phyloP scores from a whole-genome alignment of 2,113 vertebrate genomes.

The Lepidothrix coronata region DNA sequence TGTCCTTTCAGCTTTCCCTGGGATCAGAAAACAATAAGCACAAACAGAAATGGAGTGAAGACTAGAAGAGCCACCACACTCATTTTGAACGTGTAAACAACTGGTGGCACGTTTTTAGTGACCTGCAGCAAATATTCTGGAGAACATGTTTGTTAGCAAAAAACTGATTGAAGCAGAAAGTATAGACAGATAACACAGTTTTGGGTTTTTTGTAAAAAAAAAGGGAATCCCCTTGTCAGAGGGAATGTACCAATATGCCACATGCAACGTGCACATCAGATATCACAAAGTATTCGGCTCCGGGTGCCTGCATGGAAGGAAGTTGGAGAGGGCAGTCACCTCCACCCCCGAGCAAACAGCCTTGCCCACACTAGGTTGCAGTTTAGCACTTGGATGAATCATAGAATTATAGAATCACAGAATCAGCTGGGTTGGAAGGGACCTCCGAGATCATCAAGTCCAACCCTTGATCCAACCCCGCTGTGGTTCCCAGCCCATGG shows the following conservation, averaged over 20 bases:
- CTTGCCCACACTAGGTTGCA: fast-evolving
- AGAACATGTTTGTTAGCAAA: background rate
- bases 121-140: background rate
- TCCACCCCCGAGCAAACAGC: background rate
- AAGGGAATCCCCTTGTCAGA: background rate
- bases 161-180: background rate
- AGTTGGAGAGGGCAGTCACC: background rate
- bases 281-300: background rate
- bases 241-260: fast-evolving
- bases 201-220: background rate
- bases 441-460: no score
- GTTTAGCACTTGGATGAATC: background rate
- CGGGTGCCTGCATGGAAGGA: no score
- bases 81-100: background rate
- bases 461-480: no score
- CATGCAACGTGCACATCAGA: fast-evolving
- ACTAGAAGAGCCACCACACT: background rate
- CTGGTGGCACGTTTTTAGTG: background rate
- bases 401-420: no score
- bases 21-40: background rate
- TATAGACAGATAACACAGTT: background rate
- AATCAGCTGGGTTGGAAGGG: no score
- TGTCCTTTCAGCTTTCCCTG: background rate
- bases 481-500: no score
- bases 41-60: background rate